Percentiles rank a stretch among this genome's conserved stretches.
Evolutionary conservation across 2,888 invertebrate genomes (phyloP).

Genomic region (Elaeidobius kamerunicus): DNA sequence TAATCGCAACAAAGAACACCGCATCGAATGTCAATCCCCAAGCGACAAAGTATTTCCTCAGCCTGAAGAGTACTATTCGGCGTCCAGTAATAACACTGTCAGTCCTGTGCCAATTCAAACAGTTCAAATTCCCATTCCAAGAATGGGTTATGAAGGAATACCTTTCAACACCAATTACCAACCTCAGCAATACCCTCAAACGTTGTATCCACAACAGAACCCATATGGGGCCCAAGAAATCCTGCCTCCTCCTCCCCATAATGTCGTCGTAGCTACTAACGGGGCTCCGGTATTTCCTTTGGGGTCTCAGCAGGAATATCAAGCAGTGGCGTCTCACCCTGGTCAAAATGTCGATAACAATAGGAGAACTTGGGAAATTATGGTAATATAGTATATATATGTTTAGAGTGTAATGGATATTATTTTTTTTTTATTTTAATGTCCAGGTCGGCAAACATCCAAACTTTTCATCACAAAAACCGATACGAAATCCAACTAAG

Average conservation of each 20-base stretch:
- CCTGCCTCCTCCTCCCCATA: slow-evolving; percentile 35
- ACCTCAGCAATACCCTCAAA: slow-evolving; percentile 39
- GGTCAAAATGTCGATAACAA: slow-evolving; percentile 28
- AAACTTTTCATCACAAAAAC: slow-evolving; percentile 35
- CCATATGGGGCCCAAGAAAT: slow-evolving; percentile 33
- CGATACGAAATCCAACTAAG: slow-evolving; percentile 48
- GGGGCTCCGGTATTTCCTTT: slow-evolving; percentile 46
- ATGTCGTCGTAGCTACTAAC: slow-evolving; percentile 41
- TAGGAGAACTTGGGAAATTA: slow-evolving; percentile 40
- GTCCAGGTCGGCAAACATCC: slow-evolving; percentile 39
- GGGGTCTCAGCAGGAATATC: slow-evolving; percentile 32
- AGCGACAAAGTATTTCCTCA: slow-evolving; percentile 42
- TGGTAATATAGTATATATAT: slow-evolving; percentile 35
- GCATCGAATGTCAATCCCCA: slow-evolving; percentile 45
- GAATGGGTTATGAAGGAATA: slow-evolving; percentile 45
- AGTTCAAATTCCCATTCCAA: slow-evolving; percentile 43
- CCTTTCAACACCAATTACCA: slow-evolving; percentile 41
- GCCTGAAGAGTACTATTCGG: slow-evolving; percentile 45
- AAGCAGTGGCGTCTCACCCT: slow-evolving; percentile 14
- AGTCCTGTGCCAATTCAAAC: slow-evolving; percentile 44
- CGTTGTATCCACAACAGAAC: slow-evolving; percentile 39
- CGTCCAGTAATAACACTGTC: slow-evolving; percentile 39
- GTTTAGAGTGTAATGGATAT: background rate
- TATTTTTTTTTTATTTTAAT: too few species aligned
- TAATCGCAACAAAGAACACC: slow-evolving; percentile 33